Base-by-base conservation (phyloP, 2,888 invertebrate genomes). In the Gastrophysa polygoni region DNA sequence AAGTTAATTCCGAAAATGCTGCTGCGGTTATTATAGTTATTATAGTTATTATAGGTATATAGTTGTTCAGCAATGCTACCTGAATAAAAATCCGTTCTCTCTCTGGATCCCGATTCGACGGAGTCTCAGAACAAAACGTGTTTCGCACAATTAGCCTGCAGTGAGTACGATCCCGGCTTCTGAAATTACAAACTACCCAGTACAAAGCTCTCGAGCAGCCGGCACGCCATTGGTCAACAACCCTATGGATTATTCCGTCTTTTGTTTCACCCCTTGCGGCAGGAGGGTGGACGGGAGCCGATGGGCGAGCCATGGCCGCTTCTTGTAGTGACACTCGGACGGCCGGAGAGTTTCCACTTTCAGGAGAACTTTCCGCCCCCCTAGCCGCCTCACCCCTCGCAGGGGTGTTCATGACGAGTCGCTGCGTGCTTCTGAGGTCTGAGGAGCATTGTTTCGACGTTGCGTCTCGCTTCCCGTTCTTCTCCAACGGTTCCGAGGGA, bases 161-260 rank as follows among this genome's bases (percentile, higher is more conserved):
- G 70, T 68, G 68, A 64, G 65, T 34, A 48, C 46, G 55, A 67
- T 56, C 64, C 64, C 62, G 44, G 57, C 62, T 57, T 51, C 57
- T 63, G 62, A 62, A 61, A 61, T 64, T 61, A 61, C 61, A 63
- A 63, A 60, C 64, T 61, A 59, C 64, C 60, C 67, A 47, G 59
- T 58, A 63, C 61, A 61, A 63, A 50, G 59, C 59, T 61, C 63
- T 59, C 38, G 29, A 50, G 54, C 55, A 54, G 59, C 59, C 61
- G 51, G 77, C 74, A 78, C 78, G 80, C 80, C 80, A 81, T 81
- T 81, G 81, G 81, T 80, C 81, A 81, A 76, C 80, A 73, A 75
- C 78, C 80, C 73, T 80, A 81, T 81, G 81, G 82, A 81, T 81
- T 82, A 82, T 81, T 80, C 81, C 77, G 80, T 80, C 81, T 81